These are phyloP conservation scores for Tetramorium alpestre DNA, from an alignment of 1,140 invertebrate species.

Conservation along the genomic window DNA sequence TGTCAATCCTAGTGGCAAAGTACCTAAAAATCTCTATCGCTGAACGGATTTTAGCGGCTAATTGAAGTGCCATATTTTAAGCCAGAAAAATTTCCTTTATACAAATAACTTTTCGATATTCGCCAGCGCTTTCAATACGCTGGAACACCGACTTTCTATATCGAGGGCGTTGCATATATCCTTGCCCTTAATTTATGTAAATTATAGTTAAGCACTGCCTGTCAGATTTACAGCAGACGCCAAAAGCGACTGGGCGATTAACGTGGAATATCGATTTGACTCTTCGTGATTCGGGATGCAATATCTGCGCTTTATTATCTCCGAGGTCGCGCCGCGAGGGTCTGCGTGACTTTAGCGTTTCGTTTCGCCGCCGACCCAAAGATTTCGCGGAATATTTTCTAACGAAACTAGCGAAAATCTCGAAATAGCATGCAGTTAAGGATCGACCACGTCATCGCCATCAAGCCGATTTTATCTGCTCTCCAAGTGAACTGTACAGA, in stretches of 20 bases:
- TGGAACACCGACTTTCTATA: not conserved
- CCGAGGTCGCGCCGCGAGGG: constrained; percentile 66
- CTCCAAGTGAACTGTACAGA: constrained; percentile 15
- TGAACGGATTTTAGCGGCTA: not conserved
- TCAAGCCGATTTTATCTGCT: constrained; percentile 65
- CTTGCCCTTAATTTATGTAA: constrained; percentile 44
- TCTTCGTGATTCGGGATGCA: constrained; percentile 72
- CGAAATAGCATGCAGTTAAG: constrained; percentile 65
- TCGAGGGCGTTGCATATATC: constrained; percentile 1
- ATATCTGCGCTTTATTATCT: constrained; percentile 73
- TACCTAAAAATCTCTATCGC: not conserved
- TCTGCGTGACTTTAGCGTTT: constrained; percentile 67
- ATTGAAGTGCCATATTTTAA: constrained; percentile 2
- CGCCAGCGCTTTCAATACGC: not conserved
- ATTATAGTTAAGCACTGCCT: constrained; percentile 44
- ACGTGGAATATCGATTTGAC: constrained; percentile 62
- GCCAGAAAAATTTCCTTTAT: not conserved
- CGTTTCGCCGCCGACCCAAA: constrained; percentile 49
- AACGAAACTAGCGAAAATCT: constrained; percentile 54
- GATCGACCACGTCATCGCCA: constrained; percentile 66
- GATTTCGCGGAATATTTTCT: constrained; percentile 70
- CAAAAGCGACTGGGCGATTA: constrained; percentile 30
- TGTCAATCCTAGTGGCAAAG: too few species aligned
- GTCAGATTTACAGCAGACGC: constrained; percentile 29
- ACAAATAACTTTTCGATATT: constrained; percentile 36